Evolutionary conservation across 1,140 invertebrate genomes (phyloP).

Genomic region (Monomorium pharaonis): DNA sequence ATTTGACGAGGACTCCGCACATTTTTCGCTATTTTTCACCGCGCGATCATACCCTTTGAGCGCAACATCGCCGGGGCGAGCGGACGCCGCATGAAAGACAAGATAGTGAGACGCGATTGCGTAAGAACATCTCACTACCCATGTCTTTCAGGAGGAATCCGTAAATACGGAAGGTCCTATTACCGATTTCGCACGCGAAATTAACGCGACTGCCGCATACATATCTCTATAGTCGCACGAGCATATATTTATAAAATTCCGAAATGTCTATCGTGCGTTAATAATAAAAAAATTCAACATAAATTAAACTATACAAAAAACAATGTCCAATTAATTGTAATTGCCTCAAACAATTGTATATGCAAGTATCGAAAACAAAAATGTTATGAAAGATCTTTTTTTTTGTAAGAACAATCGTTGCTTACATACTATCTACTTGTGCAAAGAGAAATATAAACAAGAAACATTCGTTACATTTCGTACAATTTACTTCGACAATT

Average conservation of each 20-base stretch:
- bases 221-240: not conserved
- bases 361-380: not conserved
- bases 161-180: conserved; percentile 19
- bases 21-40: conserved; percentile 6
- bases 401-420: not conserved
- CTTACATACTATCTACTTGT: not conserved
- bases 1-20: conserved; percentile 4
- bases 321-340: not conserved
- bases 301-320: not conserved
- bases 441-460: not conserved
- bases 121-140: conserved; percentile 95
- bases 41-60: not conserved
- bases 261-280: not conserved
- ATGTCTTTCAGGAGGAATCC: conserved; percentile 93
- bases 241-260: not conserved
- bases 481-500: not conserved
- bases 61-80: conserved; percentile 41
- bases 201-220: not conserved
- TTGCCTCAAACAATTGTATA: not conserved
- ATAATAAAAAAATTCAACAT: not conserved
- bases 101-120: conserved; percentile 93
- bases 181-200: not conserved
- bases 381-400: not conserved
- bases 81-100: conserved; percentile 93
- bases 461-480: not conserved